These are phyloP conservation scores for Podarcis lilfordi DNA, from an alignment of 2,797 vertebrate species.

Conservation along the genomic window DNA sequence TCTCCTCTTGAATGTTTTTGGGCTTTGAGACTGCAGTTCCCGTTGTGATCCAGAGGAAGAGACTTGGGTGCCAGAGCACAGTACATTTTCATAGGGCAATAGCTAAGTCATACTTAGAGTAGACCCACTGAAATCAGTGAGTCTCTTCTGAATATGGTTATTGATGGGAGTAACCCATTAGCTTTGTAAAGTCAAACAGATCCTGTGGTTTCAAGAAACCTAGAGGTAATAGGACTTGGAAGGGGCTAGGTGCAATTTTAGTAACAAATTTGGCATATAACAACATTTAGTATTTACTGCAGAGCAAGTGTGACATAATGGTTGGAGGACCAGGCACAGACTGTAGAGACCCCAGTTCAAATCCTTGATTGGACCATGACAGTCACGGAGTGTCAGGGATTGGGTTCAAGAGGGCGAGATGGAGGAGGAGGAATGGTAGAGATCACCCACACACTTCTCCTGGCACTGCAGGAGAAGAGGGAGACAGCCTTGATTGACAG, in stretches of 20 bases:
- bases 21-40: background rate
- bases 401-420: background rate
- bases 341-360: too few species aligned
- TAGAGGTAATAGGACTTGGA: too few species aligned
- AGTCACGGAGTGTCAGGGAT: background rate
- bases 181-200: background rate
- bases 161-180: background rate
- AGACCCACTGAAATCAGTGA: too few species aligned
- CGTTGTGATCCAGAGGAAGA: background rate
- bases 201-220: background rate
- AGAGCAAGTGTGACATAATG: background rate
- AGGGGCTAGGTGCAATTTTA: background rate
- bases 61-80: too few species aligned
- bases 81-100: background rate
- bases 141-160: too few species aligned
- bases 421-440: too few species aligned
- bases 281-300: background rate
- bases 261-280: background rate
- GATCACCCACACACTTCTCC: too few species aligned
- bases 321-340: background rate
- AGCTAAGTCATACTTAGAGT: too few species aligned
- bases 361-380: background rate
- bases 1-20: background rate
- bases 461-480: too few species aligned
- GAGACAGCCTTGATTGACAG: too few species aligned